These are phyloP conservation scores for Spisula subtruncata DNA, from an alignment of 2,888 invertebrate species.

Conservation along the genomic window DNA sequence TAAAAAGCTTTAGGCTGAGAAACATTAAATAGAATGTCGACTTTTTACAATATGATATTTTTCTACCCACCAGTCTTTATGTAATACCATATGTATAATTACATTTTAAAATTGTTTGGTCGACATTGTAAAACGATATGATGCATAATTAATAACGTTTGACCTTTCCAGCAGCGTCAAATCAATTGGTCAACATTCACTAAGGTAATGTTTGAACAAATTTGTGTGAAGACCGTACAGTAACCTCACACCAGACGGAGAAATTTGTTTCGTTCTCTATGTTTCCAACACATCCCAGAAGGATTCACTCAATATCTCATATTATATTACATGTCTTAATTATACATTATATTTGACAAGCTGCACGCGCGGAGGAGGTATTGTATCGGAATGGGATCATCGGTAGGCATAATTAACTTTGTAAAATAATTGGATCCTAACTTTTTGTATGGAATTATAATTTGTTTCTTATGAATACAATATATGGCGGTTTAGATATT, in stretches of 20 bases:
- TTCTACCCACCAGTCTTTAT: no score
- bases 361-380: neutral
- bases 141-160: no score
- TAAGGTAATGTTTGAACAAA: neutral
- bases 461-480: slow-evolving; percentile 13
- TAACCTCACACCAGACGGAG: neutral
- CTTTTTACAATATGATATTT: no score
- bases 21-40: no score
- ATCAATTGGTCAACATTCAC: neutral
- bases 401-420: slow-evolving; percentile 1
- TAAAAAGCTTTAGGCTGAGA: no score
- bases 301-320: neutral
- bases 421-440: slow-evolving; percentile 9
- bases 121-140: no score
- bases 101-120: no score
- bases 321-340: neutral
- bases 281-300: neutral
- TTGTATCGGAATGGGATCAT: neutral
- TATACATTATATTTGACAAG: neutral
- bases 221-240: neutral
- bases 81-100: no score
- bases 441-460: slow-evolving; percentile 1
- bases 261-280: neutral
- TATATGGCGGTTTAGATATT: neutral
- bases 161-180: no score